Conservation (phyloP, 2,113 vertebrate species). For the Dromas ardeola region DNA sequence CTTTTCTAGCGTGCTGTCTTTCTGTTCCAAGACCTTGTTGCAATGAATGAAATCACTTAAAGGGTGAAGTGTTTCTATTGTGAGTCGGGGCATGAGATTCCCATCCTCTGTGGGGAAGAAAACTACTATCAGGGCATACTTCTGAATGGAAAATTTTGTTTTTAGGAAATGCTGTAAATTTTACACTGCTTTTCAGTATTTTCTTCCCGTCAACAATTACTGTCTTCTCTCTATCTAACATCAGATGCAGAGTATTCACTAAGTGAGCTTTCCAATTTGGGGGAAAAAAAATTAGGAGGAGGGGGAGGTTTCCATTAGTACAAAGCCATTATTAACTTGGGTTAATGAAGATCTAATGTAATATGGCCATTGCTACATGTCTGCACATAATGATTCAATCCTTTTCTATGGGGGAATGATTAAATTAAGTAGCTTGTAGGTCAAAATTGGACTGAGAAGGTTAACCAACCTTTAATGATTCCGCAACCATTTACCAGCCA, state of each 20-base stretch:
- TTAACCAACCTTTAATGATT: conserved; percentile 66
- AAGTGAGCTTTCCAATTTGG: conserved; percentile 10
- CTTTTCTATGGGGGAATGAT: conserved; percentile 51
- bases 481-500: conserved; percentile 53
- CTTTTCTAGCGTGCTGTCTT: background rate
- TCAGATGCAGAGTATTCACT: background rate
- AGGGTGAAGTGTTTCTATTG: background rate
- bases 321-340: conserved; percentile 55
- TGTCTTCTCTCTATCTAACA: background rate
- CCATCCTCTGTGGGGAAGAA: background rate
- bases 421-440: conserved; percentile 66
- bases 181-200: background rate
- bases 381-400: conserved; percentile 45
- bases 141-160: background rate
- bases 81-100: background rate
- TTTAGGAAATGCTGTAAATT: background rate
- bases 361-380: conserved; percentile 60
- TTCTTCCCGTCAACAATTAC: background rate
- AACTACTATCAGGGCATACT: background rate
- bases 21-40: background rate
- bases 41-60: background rate
- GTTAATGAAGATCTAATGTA: conserved; percentile 71
- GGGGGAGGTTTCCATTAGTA: conserved; percentile 43
- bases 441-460: conserved; percentile 61
- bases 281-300: background rate